Percentiles rank a stretch among this genome's conserved stretches.
Evolutionary conservation across 2,113 vertebrate species (phyloP).

Genomic region (Erythrocercus mccallii): DNA sequence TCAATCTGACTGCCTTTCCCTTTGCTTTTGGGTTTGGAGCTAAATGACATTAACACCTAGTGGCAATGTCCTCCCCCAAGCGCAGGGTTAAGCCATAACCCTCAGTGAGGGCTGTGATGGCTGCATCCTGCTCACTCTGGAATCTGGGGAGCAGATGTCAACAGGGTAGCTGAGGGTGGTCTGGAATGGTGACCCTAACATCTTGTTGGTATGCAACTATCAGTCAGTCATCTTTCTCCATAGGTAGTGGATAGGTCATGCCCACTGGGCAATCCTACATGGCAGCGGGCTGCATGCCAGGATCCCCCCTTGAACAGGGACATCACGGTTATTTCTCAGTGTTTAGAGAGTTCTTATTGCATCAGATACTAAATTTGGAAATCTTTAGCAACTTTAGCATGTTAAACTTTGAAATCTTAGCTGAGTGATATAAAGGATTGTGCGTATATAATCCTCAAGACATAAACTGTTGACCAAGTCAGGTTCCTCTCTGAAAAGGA

Average conservation of each 20-base stretch:
- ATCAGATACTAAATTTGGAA: background rate
- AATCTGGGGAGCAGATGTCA: background rate
- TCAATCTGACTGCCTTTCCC: background rate
- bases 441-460: no score
- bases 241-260: background rate
- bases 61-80: background rate
- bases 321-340: background rate
- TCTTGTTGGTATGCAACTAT: background rate
- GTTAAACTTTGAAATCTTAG: background rate
- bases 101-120: background rate
- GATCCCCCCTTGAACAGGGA: background rate
- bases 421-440: background rate
- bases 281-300: background rate
- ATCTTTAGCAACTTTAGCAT: background rate
- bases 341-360: background rate
- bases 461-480: background rate
- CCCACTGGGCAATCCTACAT: background rate
- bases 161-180: background rate
- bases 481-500: background rate
- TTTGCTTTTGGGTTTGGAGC: background rate
- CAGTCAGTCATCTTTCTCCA: background rate
- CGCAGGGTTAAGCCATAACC: accelerated
- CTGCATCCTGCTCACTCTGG: background rate
- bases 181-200: background rate
- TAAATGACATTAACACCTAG: background rate